Conservation (phyloP, 1,140 invertebrate species). For the Latrodectus geometricus region DNA sequence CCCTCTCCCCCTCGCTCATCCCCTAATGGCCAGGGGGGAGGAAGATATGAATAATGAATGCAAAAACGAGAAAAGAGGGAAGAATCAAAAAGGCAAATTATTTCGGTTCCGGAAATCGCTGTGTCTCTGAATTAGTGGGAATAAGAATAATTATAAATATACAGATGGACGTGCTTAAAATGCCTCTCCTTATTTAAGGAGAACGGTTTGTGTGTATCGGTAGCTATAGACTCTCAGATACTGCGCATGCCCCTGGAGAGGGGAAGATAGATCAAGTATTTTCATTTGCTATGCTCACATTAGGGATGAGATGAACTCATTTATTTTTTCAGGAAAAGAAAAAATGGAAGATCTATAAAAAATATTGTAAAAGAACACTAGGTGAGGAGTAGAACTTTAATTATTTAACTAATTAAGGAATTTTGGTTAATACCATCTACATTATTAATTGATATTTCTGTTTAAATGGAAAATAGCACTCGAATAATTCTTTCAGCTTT, state of each 20-base stretch:
- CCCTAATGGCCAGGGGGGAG: constrained; percentile 19
- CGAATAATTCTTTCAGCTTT: too few species aligned
- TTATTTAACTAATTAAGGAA: too few species aligned
- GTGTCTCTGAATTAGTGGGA: constrained; percentile 29
- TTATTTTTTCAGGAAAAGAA: constrained; percentile 9
- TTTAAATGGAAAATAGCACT: too few species aligned
- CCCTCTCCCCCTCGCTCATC: background rate
- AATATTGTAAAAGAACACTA: too few species aligned
- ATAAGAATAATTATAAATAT: constrained; percentile 55
- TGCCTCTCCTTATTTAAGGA: constrained; percentile 37
- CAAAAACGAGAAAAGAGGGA: constrained; percentile 15
- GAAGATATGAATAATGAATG: constrained; percentile 52
- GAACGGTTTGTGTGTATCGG: background rate
- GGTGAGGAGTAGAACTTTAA: too few species aligned
- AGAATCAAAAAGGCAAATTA: constrained; percentile 34
- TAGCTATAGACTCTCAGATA: background rate
- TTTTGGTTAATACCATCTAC: too few species aligned
- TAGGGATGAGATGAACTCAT: constrained; percentile 45
- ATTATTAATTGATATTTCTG: too few species aligned
- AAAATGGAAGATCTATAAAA: background rate
- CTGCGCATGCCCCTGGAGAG: constrained; percentile 11
- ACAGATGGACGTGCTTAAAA: constrained; percentile 30
- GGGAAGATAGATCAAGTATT: constrained; percentile 19
- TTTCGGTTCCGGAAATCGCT: constrained; percentile 19
- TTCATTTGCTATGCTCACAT: constrained; percentile 41